Evolutionary conservation across 2,113 vertebrate species (phyloP), one percentile per base, ranked within the genome.

Genomic region (Pyxicephalus adspersus): DNA sequence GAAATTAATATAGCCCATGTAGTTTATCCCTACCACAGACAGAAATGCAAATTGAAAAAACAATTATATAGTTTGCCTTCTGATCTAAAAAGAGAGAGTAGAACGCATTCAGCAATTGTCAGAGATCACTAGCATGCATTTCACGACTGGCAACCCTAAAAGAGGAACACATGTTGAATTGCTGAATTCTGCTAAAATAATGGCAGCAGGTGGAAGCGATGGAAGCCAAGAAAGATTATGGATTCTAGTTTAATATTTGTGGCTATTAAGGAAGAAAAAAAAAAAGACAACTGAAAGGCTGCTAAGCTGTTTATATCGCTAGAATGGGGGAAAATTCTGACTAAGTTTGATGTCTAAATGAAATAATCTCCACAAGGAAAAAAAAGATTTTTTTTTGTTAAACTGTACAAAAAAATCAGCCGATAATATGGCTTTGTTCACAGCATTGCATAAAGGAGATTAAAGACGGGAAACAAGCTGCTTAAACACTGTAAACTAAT

Each of bases 401-500:
- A 92, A 89, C 86, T 91, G 85, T 87, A 85, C 85, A 84, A 87
- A 85, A 91, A 92, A 90, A 84, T 86, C 85, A 85, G 85, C 88
- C 89, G 90, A 93, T 94, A 90, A 91, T 90, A 89, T 87, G 87
- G 86, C 88, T 93, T 92, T 92, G 89, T 94, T 92, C 78, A 45
- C 85, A 87, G 86, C 89, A 90, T 92, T 91, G 86, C 88, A 87
- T 90, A 91, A 90, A 92, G 91, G 92, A 93, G 90, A 94, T 95
- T 94, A 93, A 92, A 91, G 90, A 91, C 26, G 38, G 84, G 84
- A 90, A 93, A 90, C 92, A 93, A 94, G 90, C 92, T 92, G 90
- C 91, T 94, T 92, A 94, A 94, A 92, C 89, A 90, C 88, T 91
- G 91, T 94, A 91, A 94, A 92, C 90, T 94, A 94, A 95, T 95